Evolutionary conservation across 2,113 vertebrate species (phyloP).

Genomic region (Cryptotis parvus): DNA sequence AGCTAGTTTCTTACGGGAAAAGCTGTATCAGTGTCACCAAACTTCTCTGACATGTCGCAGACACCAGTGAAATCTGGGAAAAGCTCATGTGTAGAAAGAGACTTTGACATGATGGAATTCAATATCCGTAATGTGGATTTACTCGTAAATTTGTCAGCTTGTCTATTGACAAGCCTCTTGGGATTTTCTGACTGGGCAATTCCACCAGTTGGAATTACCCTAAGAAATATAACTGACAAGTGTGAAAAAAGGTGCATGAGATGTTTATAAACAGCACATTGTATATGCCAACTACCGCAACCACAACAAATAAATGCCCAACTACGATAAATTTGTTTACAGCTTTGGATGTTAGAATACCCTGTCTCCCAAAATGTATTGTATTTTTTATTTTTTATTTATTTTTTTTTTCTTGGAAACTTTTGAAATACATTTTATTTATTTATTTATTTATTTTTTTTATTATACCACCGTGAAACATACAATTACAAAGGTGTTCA

Average conservation of each 20-base stretch:
- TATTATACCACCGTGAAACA: too few species aligned
- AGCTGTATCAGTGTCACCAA: neutral
- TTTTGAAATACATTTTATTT: too few species aligned
- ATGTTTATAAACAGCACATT: neutral
- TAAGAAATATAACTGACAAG: slow-evolving; percentile 34
- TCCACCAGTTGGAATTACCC: neutral
- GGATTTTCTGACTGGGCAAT: slow-evolving; percentile 4
- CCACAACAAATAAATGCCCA: neutral
- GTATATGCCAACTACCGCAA: neutral
- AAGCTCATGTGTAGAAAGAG: neutral
- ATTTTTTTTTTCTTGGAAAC: too few species aligned
- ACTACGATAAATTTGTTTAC: neutral
- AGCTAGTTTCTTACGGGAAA: neutral
- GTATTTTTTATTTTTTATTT: neutral
- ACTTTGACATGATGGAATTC: neutral
- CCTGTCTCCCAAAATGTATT: neutral
- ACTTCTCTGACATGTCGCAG: neutral
- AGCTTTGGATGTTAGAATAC: neutral
- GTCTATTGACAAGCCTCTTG: neutral
- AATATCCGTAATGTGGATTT: neutral
- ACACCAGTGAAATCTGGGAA: neutral
- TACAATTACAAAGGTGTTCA: too few species aligned
- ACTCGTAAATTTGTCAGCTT: neutral
- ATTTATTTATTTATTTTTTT: too few species aligned
- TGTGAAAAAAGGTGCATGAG: neutral